These are phyloP conservation scores for Eidolon helvum DNA, from an alignment of 2,113 vertebrate species.

Conservation along the genomic window DNA sequence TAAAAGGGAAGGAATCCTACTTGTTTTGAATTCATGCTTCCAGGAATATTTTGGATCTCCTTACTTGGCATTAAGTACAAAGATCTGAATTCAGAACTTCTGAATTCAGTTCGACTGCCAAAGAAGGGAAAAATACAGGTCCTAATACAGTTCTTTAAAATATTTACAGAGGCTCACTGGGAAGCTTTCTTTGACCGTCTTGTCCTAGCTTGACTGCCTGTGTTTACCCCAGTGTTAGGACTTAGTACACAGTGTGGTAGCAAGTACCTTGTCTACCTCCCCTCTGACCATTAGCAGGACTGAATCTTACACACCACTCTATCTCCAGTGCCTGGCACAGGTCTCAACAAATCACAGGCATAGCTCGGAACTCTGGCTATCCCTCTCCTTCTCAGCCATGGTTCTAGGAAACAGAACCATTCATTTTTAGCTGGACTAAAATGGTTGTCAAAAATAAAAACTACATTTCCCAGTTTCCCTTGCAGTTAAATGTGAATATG, in stretches of 20 bases:
- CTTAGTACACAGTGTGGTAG: not conserved
- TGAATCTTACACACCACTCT: not conserved
- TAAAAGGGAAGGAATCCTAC: not conserved
- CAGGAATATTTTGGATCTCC: not conserved
- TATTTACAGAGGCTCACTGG: not conserved
- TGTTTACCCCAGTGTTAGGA: not conserved
- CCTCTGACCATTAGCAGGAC: not conserved
- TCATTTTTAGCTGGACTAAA: not conserved
- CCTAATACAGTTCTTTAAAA: not conserved
- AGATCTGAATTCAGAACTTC: not conserved
- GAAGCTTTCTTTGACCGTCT: not conserved
- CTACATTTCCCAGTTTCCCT: conserved; percentile 31
- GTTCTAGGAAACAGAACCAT: not conserved
- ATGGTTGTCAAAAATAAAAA: not conserved
- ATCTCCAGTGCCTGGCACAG: not conserved
- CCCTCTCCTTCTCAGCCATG: not conserved
- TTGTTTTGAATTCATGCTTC: not conserved
- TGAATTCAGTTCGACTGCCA: not conserved
- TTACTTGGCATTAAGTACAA: not conserved
- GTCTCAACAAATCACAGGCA: not conserved
- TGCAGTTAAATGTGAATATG: not conserved
- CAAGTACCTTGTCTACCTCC: not conserved
- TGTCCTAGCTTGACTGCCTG: not conserved
- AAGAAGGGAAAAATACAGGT: not conserved
- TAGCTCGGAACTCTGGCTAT: not conserved